A percentile compares a stretch with the other conserved stretches of the same genome.
These are phyloP conservation scores for Tetropium fuscum DNA, from an alignment of 2,888 invertebrate species.

Conservation along the genomic window DNA sequence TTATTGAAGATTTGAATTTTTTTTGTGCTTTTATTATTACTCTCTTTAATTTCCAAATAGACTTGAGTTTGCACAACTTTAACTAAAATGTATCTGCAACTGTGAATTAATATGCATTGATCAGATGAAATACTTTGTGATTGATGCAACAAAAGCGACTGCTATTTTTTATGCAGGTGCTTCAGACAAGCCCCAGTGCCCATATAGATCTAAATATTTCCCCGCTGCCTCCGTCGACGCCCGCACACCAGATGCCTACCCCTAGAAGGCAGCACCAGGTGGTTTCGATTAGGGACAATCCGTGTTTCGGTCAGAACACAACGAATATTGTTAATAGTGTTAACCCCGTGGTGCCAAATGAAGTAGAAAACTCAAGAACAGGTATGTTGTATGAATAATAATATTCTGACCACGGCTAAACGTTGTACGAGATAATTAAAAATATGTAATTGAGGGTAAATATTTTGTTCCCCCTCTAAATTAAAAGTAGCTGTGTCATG, in stretches of 20 bases:
- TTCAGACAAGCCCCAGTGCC: slow-evolving; percentile 56
- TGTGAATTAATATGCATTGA: too few relatives aligned
- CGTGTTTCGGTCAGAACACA: slow-evolving; percentile 53
- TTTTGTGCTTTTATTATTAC: too few relatives aligned
- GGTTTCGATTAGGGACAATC: slow-evolving; percentile 56
- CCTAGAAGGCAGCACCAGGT: slow-evolving; percentile 37
- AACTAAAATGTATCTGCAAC: too few relatives aligned
- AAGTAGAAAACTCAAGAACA: slow-evolving; percentile 43
- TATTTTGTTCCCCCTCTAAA: too few relatives aligned
- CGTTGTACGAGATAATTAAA: too few relatives aligned
- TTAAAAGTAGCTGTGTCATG: too few relatives aligned
- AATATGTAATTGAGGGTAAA: too few relatives aligned
- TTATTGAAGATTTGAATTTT: too few relatives aligned
- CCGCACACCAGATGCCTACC: slow-evolving; percentile 36
- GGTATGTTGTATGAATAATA: slow-evolving; percentile 33
- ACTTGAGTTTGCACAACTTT: too few relatives aligned
- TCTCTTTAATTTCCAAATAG: not conserved
- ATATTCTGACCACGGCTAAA: too few relatives aligned
- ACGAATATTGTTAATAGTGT: slow-evolving; percentile 46
- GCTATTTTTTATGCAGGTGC: slow-evolving; percentile 49
- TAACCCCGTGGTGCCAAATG: slow-evolving; percentile 46
- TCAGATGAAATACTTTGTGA: too few relatives aligned
- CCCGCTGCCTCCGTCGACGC: slow-evolving; percentile 42
- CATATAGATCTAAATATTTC: slow-evolving; percentile 51
- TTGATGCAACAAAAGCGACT: too few relatives aligned